These are phyloP conservation scores for Himalopsyche tibetana DNA, from an alignment of 2,888 invertebrate genomes.

Conservation along the genomic window DNA sequence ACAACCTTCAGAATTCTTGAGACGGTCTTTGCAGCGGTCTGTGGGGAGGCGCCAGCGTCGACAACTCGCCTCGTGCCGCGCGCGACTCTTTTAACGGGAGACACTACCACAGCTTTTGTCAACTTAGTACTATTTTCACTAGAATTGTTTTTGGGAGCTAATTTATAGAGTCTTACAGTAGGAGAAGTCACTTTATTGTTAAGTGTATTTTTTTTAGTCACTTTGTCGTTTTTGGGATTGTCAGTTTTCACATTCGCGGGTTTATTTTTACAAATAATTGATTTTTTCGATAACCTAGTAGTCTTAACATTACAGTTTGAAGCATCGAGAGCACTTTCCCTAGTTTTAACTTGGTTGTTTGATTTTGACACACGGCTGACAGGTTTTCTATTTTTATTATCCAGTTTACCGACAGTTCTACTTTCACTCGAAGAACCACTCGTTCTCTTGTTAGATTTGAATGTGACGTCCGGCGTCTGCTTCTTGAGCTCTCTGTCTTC, in stretches of 20 bases:
- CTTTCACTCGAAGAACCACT: background rate
- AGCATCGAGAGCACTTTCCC: background rate
- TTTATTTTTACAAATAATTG: background rate
- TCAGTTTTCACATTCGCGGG: background rate
- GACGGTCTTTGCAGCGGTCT: background rate
- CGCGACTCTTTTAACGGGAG: background rate
- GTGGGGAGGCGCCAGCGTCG: background rate
- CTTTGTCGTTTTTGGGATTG: background rate
- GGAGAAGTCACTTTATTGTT: background rate
- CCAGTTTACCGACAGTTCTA: background rate
- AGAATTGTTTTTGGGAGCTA: background rate
- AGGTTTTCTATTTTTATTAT: background rate
- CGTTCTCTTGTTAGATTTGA: slow-evolving; percentile 17
- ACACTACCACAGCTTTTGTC: background rate
- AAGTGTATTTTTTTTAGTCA: background rate
- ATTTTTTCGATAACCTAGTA: background rate
- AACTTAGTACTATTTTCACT: background rate
- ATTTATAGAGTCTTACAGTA: background rate
- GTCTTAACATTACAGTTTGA: background rate
- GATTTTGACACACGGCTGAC: background rate
- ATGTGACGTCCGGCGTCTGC: background rate
- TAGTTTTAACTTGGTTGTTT: background rate
- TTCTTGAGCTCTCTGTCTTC: slow-evolving; percentile 68
- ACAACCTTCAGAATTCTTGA: background rate
- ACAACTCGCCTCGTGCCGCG: background rate